Percentiles rank a stretch among this genome's conserved stretches.
phyloP scores from a whole-genome alignment of 2,888 invertebrate genomes.

The Melanargia galathea region DNA sequence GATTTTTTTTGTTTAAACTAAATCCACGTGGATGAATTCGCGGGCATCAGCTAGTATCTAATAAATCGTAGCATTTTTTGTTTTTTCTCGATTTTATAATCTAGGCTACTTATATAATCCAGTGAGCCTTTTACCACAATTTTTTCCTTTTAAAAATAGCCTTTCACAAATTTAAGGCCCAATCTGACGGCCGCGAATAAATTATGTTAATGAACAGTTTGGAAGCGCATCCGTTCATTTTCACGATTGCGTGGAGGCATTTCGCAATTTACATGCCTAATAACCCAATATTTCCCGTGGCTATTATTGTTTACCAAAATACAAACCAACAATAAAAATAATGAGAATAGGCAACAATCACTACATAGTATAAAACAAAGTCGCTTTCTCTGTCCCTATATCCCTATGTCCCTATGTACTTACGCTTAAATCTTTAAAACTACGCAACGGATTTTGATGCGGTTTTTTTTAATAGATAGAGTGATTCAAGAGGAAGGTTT shows the following conservation, averaged over 20 bases:
- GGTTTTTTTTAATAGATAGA: no score
- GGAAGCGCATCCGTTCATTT: conserved; percentile 76
- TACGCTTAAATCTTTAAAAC: no score
- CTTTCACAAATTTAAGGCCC: conserved; percentile 9
- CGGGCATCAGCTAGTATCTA: no score
- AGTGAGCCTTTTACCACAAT: conserved; percentile 61
- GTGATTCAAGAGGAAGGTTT: no score
- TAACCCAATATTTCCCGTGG: conserved; percentile 36
- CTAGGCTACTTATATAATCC: no score
- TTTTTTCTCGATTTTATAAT: no score
- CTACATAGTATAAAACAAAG: no score
- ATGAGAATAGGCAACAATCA: not conserved
- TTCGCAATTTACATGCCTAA: conserved; percentile 69
- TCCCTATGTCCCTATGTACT: no score
- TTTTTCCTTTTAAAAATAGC: conserved; percentile 65
- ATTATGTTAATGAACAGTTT: conserved; percentile 80
- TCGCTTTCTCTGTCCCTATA: no score
- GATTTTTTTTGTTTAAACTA: no score
- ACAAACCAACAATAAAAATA: not conserved
- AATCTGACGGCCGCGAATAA: conserved; percentile 70
- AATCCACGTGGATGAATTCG: no score
- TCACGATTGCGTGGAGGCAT: conserved; percentile 61
- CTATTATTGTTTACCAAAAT: not conserved
- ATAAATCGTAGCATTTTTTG: not conserved
- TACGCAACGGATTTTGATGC: no score